phyloP scores from a whole-genome alignment of 2,888 invertebrate species.

The Strigamia crassipes region DNA sequence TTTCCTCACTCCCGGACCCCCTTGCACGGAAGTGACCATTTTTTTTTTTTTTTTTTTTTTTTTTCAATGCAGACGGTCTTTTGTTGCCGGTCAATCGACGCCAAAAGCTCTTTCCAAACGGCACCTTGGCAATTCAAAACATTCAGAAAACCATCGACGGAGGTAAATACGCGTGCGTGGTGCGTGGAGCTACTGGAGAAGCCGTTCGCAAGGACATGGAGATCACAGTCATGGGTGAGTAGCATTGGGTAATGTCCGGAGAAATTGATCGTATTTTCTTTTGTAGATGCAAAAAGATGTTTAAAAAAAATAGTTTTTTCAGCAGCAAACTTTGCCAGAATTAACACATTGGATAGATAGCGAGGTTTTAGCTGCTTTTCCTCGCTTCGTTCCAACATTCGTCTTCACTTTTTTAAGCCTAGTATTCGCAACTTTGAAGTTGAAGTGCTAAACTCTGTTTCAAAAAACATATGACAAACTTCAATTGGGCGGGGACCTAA shows the following conservation, averaged over 20 bases:
- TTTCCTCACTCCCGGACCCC: not conserved
- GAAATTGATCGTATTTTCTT: not conserved
- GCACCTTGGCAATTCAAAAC: conserved; percentile 48
- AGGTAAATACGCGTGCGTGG: conserved; percentile 49
- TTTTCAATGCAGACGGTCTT: conserved; percentile 67
- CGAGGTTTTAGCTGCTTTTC: too few relatives aligned
- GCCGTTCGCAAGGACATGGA: conserved; percentile 46
- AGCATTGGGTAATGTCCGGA: not conserved
- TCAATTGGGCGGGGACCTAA: too few relatives aligned
- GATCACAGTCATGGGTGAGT: conserved; percentile 46
- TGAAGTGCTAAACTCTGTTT: too few relatives aligned
- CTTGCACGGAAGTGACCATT: not conserved
- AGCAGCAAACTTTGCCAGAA: too few relatives aligned
- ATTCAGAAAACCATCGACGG: conserved; percentile 45
- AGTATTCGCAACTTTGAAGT: too few relatives aligned
- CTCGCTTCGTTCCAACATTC: too few relatives aligned
- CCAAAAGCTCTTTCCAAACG: conserved; percentile 47
- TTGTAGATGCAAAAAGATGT: not conserved
- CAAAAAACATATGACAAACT: too few relatives aligned
- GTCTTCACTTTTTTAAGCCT: too few relatives aligned
- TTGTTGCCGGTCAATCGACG: conserved; percentile 62
- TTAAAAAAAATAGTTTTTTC: not conserved
- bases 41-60: too few relatives aligned
- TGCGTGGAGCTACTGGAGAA: conserved; percentile 79
- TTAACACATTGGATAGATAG: too few relatives aligned